Base-by-base conservation (phyloP, 2,888 invertebrate species). In the Hyposoter dolosus region DNA sequence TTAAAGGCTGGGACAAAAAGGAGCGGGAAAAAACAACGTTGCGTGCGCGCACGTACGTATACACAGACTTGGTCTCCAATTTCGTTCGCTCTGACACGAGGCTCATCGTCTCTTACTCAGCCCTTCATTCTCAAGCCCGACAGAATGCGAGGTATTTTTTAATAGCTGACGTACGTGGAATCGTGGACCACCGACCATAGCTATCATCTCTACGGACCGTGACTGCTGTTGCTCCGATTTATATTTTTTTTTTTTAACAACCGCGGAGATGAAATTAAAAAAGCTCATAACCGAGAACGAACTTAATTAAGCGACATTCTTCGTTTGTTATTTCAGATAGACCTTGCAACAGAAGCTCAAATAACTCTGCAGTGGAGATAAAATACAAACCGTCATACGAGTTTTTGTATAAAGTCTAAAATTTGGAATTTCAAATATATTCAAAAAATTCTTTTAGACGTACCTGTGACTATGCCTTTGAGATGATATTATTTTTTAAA, bases 261-360 rank as follows among this genome's bases (percentile, higher is more conserved):
- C 40, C 23, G 6, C 23, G 6, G 7, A 40, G 15, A 77, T 15
- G 23, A 66, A 35, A 23, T 50, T 23, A 28, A 50, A 56, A 65
- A 47, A 47, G 19, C 35, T 66, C 40, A 35, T 69, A 35, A 35
- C 60, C 47, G 63, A 81, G 75, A n/a, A 85, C 83, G 72, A 76
- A 87, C 89, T 90, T 90, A 90, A 90, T 90, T 90, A 90, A 90
- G 89, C 80, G 68, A 86, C 87, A 82, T 86, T 87, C 84, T 76
- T 80, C 32, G 43, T 75, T 76, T 74, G 84, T 87, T 90, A 88
- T 86, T 85, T 78, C 76, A 60, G 4, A 32, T 23, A 19, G 17
- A 17, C 66, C 23, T 40, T 23, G 23, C 60, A 43, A 81, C 71
- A 77, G 32, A 43, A 77, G 43, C 50, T 74, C 78, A 86, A 63